These are phyloP conservation scores for Nomada flava DNA, from an alignment of 2,888 invertebrate genomes.

Conservation along the genomic window DNA sequence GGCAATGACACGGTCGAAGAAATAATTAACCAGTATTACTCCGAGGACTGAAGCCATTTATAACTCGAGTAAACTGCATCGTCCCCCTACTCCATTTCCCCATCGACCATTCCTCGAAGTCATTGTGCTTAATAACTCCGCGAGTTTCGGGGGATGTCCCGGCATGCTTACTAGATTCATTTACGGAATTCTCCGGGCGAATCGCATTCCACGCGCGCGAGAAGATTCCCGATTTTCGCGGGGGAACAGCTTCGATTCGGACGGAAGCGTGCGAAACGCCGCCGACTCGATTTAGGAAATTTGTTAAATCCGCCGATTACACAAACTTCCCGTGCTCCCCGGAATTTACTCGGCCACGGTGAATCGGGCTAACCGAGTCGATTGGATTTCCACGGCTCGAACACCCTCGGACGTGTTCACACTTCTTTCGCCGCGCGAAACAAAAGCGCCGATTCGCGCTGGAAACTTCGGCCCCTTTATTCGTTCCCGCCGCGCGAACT, in stretches of 20 bases:
- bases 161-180: neutral
- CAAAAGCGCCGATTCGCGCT: conserved; percentile 21
- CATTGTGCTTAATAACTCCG: neutral
- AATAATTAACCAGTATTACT: conserved; percentile 15
- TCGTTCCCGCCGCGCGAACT: neutral
- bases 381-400: conserved; percentile 18
- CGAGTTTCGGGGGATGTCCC: neutral
- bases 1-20: neutral
- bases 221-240: neutral
- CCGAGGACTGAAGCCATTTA: conserved; percentile 5
- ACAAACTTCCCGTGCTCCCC: conserved; percentile 17
- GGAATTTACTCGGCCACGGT: conserved; percentile 14
- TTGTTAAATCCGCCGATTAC: conserved; percentile 17
- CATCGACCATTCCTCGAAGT: neutral
- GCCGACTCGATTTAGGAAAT: conserved; percentile 8
- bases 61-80: neutral
- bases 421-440: conserved; percentile 18
- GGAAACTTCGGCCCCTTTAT: neutral
- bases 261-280: neutral
- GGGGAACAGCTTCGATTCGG: neutral
- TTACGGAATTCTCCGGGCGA: neutral
- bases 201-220: neutral
- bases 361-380: conserved; percentile 16
- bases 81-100: neutral
- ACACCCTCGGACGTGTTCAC: conserved; percentile 15